Base-by-base conservation (phyloP, 2,113 vertebrate genomes). In the Strix uralensis region DNA sequence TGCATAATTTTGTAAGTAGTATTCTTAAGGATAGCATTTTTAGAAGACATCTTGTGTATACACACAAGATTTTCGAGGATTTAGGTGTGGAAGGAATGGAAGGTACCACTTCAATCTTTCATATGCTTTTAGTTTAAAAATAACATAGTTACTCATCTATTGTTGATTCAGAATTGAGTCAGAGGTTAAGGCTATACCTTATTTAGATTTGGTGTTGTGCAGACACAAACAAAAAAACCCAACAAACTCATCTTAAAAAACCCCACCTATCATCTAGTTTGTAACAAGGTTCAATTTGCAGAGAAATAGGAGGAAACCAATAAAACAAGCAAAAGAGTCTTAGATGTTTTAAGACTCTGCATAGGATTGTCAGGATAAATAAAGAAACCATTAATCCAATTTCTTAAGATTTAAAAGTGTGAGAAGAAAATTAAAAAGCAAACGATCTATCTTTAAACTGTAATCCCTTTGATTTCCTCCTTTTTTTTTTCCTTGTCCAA, bases 231-330 rank as follows among this genome's bases (percentile, higher is more conserved):
- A 54, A 66, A 92, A 92, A 55, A 63, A 1, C 0, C 54, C 36
- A 54, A 15, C 13, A 21, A 51, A 52, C 26, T 65, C 3, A 40
- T 58, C 14, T 22, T 83, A 40, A 40, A 65, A 46, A 58, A 29
- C 13, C 4, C 3, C 46, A 3, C 3, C n/a, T 59, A 4, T 44
- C 0, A 1, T 73, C 19, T 70, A 0, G 30, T 71, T 63, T 92
- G 52, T 62, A 55, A 5, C 32, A 67, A 75, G 42, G 15, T 63
- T 95, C 63, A 34, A 4, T n/a, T 20, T 80, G 40, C 63, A 69
- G 71, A 62, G 25, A 47, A 65, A 34, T 65, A 88, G 25, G 38
- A 73, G 27, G 71, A 82, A 92, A 86, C 63, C 26, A 70, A 2
- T 65, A 70, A 80, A 93, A 22, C 34, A 73, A 77, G 17, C 26